Evolutionary conservation across 2,888 invertebrate species (phyloP), one percentile per base, ranked within the genome.

Genomic region (Neuroscelio doddi): DNA sequence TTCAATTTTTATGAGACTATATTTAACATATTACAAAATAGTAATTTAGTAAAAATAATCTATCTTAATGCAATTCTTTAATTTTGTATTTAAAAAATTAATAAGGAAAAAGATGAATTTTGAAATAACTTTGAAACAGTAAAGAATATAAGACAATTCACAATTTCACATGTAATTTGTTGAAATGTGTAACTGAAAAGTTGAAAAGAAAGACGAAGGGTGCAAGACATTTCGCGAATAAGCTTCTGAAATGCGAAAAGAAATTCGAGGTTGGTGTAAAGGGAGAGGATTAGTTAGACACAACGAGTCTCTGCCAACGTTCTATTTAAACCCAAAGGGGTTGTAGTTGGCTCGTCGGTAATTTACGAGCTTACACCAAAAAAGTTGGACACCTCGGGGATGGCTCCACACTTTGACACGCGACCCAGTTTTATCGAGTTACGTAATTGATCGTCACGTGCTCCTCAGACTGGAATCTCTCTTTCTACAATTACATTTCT

Each of bases 361-460:
- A 82, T 82, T 82, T 82, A 82, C 80, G 82, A 81, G 82, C 76
- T 77, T 77, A 74, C 74, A 73, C 73, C 69, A 75, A 77, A 79
- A 70, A 76, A 74, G 75, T 80, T 80, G 76, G 78, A 80, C 80
- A 80, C 78, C 78, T 79, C 75, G 74, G 77, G 75, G 76, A 80
- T 78, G 75, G 77, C 76, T 76, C 76, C 73, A 80, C 78, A 76
- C 78, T 82, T 82, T 82, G 81, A 83, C 82, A 80, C 77, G 77
- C 76, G 82, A 82, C 83, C 82, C 74, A 83, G 72, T 83, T 83
- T 80, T 76, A 78, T 77, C 77, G 72, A 72, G 77, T 80, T 79
- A 79, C 76, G 77, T 79, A 81, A 81, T 80, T 80, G 77, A 81
- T 80, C 76, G 76, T 69, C 71, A 69, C 72, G 72, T 70, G 73